A percentile compares a stretch with the other conserved stretches of the same genome.
Evolutionary conservation across 1,140 invertebrate species (phyloP).

Genomic region (Popillia japonica): DNA sequence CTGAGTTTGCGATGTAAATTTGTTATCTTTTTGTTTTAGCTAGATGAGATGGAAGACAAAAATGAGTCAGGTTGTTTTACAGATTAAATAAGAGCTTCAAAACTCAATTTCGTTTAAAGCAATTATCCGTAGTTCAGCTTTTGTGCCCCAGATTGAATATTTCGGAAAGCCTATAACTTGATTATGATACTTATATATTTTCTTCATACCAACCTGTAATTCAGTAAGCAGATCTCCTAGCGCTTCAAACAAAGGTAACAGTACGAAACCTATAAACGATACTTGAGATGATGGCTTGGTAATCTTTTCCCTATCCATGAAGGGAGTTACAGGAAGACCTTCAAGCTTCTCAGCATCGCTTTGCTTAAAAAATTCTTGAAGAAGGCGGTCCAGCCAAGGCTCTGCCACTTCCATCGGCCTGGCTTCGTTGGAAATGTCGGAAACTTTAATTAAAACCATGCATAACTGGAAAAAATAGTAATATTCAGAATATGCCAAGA

Average conservation of each 20-base stretch:
- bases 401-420: slow-evolving; percentile 86
- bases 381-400: slow-evolving; percentile 82
- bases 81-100: not conserved
- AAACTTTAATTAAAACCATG: slow-evolving; percentile 88
- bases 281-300: slow-evolving; percentile 87
- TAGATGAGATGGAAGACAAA: not conserved
- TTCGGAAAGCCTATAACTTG: too few relatives aligned
- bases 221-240: slow-evolving; percentile 76
- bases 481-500: too few relatives aligned
- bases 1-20: not conserved
- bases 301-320: slow-evolving; percentile 91
- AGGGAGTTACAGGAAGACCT: slow-evolving; percentile 85
- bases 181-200: not conserved
- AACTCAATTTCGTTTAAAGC: too few relatives aligned
- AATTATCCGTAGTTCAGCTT: too few relatives aligned
- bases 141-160: too few relatives aligned
- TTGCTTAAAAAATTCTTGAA: slow-evolving; percentile 83
- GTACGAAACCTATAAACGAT: slow-evolving; percentile 85
- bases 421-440: slow-evolving; percentile 88
- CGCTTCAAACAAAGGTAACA: slow-evolving; percentile 81
- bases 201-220: slow-evolving; percentile 65
- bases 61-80: not conserved
- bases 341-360: slow-evolving; percentile 86
- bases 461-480: slow-evolving; percentile 72
- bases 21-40: too few relatives aligned